Evolutionary conservation across 2,888 invertebrate genomes (phyloP).

Genomic region (Anthrax anthrax): DNA sequence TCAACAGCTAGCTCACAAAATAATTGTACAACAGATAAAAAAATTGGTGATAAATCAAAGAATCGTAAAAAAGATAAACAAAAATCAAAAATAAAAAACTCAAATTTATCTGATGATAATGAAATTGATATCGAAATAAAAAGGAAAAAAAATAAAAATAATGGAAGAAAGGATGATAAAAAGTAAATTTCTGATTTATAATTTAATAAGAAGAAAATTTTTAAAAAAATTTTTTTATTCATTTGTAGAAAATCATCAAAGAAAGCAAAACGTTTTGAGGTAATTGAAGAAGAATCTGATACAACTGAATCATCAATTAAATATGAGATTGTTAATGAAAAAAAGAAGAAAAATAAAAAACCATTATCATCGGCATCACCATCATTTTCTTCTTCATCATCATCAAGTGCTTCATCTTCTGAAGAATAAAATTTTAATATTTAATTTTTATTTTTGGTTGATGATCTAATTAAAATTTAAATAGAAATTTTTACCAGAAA

Average conservation of each 20-base stretch:
- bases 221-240: not conserved
- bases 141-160: conserved; percentile 1
- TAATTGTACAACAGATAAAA: not conserved
- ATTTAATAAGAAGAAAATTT: not conserved
- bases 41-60: conserved; percentile 20
- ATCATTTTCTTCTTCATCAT: conserved; percentile 6
- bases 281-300: conserved; percentile 12
- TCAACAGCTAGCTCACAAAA: conserved; percentile 50
- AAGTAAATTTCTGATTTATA: not conserved
- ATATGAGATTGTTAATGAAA: conserved; percentile 11
- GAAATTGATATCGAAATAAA: conserved; percentile 7
- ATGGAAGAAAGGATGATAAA: conserved; percentile 1
- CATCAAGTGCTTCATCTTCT: not conserved
- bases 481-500: too few relatives aligned
- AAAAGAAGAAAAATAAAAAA: conserved; percentile 10
- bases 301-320: conserved; percentile 4
- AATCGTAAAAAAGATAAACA: conserved; percentile 30
- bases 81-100: conserved; percentile 19
- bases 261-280: conserved; percentile 10
- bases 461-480: too few relatives aligned
- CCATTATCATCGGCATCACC: conserved; percentile 3
- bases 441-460: too few relatives aligned
- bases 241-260: conserved; percentile 5
- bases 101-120: not conserved
- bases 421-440: not conserved